Evolutionary conservation across 2,888 invertebrate species (phyloP).

Genomic region (Metalampra italica): DNA sequence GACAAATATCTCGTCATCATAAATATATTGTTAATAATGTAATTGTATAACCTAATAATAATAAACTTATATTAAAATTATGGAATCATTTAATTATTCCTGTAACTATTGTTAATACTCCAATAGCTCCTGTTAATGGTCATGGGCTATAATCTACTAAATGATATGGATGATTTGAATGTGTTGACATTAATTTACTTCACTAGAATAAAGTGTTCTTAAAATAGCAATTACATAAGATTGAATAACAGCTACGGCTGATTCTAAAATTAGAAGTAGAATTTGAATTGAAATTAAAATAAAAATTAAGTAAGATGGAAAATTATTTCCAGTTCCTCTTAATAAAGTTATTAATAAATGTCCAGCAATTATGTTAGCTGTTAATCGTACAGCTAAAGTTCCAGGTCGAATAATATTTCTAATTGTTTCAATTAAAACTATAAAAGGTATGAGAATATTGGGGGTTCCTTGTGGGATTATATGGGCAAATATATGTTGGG

Average conservation of each 20-base stretch:
- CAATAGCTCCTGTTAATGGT: constrained; percentile 80
- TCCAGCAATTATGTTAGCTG: constrained; percentile 88
- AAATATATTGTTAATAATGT: constrained; percentile 76
- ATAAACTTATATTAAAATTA: constrained; percentile 69
- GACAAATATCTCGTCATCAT: constrained; percentile 85
- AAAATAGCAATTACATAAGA: constrained; percentile 82
- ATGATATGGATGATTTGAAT: constrained; percentile 80
- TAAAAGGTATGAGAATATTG: constrained; percentile 81
- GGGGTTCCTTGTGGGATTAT: constrained; percentile 84
- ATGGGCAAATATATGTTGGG: constrained; percentile 81
- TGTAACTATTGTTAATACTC: constrained; percentile 75
- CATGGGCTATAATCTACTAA: constrained; percentile 83
- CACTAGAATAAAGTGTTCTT: constrained; percentile 82
- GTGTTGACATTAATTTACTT: constrained; percentile 80
- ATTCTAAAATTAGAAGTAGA: constrained; percentile 75
- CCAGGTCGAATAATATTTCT: constrained; percentile 85
- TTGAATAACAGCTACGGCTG: constrained; percentile 81
- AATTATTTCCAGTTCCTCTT: constrained; percentile 48
- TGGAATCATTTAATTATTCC: constrained; percentile 82
- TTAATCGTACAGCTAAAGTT: constrained; percentile 83
- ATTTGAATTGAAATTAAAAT: constrained; percentile 68
- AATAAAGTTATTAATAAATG: constrained; percentile 82
- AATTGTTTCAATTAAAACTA: constrained; percentile 50
- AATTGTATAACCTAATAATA: constrained; percentile 70
- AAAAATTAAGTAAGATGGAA: constrained; percentile 39